These are phyloP conservation scores for Copidosoma floridanum DNA, from an alignment of 1,140 invertebrate species.

Conservation along the genomic window DNA sequence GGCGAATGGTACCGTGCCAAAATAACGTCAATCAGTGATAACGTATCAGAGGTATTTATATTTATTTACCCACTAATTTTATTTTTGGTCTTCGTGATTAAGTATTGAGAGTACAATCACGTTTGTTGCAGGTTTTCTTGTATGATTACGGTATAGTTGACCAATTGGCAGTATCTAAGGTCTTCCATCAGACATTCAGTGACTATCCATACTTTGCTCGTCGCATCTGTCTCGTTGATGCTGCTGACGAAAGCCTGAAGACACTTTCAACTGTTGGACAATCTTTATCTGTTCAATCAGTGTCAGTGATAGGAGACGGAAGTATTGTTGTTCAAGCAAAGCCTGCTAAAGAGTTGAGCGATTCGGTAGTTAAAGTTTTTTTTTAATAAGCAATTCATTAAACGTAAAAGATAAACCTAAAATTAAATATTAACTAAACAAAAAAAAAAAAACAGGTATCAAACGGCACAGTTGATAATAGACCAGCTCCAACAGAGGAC, in stretches of 20 bases:
- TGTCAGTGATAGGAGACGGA: constrained; percentile 9
- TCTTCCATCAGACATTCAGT: constrained; percentile 28
- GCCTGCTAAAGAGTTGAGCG: not conserved
- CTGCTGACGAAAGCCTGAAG: not conserved
- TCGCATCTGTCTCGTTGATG: constrained; percentile 4
- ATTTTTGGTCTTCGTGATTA: no score
- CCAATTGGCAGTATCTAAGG: constrained; percentile 2
- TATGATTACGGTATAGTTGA: constrained; percentile 18
- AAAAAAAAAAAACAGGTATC: not conserved
- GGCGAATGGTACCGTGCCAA: constrained; percentile 38
- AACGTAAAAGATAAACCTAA: no score
- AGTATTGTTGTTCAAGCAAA: constrained; percentile 33
- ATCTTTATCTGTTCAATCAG: not conserved
- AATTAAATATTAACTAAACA: not conserved
- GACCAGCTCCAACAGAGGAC: not conserved
- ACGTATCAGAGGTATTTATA: not conserved
- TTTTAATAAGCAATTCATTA: no score
- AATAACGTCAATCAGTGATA: constrained; percentile 25
- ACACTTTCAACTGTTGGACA: constrained; percentile 1
- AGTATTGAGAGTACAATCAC: no score
- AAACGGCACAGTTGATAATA: no score
- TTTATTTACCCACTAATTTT: no score
- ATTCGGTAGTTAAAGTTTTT: no score
- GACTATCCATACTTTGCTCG: not conserved
- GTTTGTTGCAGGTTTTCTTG: constrained; percentile 11